Evolutionary conservation across 1,140 invertebrate genomes (phyloP).

Genomic region (Drosophila auraria): DNA sequence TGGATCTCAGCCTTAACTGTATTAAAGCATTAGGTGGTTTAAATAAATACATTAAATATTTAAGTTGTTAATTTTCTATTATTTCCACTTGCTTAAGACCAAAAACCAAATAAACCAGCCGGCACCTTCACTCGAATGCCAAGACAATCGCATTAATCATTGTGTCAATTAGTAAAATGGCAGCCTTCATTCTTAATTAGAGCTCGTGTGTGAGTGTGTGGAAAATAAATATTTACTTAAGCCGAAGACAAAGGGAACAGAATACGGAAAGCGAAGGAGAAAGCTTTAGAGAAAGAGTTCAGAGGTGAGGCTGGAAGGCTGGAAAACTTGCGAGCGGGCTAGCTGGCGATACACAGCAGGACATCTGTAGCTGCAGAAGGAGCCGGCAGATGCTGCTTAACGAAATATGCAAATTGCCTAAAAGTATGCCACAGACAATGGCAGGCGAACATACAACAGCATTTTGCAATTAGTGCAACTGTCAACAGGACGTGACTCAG

Average conservation of each 20-base stretch:
- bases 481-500: slow-evolving; percentile 61
- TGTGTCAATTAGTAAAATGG: slow-evolving; percentile 45
- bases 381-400: slow-evolving; percentile 60
- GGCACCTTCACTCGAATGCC: not conserved
- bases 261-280: not conserved
- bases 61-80: too few relatives aligned
- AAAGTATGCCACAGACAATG: slow-evolving; percentile 69
- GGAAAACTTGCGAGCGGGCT: not conserved
- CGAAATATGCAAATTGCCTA: slow-evolving; percentile 79
- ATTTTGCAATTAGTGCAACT: slow-evolving; percentile 82
- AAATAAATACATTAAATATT: too few relatives aligned
- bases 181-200: slow-evolving; percentile 38
- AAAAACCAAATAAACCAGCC: too few relatives aligned
- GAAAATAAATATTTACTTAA: slow-evolving; percentile 28
- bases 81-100: too few relatives aligned
- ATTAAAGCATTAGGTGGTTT: too few relatives aligned
- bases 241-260: slow-evolving; percentile 2
- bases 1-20: too few relatives aligned
- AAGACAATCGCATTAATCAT: slow-evolving; percentile 39
- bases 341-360: slow-evolving; percentile 22
- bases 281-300: not conserved
- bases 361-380: slow-evolving; percentile 15
- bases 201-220: not conserved
- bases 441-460: slow-evolving; percentile 69
- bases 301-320: not conserved